These are phyloP conservation scores for Nemopilema nomurai DNA, from an alignment of 30 jellyfish, hydroid and myxozoan species.

Conservation along the genomic window DNA sequence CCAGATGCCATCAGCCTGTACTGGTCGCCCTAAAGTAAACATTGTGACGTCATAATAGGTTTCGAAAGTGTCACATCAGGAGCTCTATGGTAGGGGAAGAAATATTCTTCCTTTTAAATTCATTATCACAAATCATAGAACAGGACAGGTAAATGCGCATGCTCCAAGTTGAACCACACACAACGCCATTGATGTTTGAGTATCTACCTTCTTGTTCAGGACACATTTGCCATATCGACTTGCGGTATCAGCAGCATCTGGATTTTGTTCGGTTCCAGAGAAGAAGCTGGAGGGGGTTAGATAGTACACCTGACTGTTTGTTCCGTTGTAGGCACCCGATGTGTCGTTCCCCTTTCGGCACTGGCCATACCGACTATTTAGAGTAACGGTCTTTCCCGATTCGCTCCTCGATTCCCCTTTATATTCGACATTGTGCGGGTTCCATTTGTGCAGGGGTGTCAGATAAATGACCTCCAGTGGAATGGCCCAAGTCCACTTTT, in stretches of 20 bases:
- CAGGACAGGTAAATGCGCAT: no score
- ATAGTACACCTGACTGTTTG: conserved; percentile 78
- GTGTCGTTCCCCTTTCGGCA: conserved; percentile 47
- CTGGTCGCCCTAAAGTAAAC: conserved; percentile 3
- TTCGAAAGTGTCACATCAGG: no score
- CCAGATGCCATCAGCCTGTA: conserved; percentile 82
- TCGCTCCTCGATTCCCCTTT: conserved; percentile 68
- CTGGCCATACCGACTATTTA: conserved; percentile 63
- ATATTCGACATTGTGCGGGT: conserved; percentile 76
- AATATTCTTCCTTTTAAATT: no score
- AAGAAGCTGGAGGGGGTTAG: conserved; percentile 83
- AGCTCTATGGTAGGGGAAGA: no score
- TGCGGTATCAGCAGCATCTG: conserved; percentile 84
- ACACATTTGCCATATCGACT: conserved; percentile 73
- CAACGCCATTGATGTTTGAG: neutral
- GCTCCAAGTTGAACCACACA: no score
- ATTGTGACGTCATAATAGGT: no score
- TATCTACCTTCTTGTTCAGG: conserved; percentile 51
- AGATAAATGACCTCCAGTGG: conserved; percentile 91
- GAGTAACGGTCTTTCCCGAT: conserved; percentile 52
- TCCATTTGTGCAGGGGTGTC: conserved; percentile 93
- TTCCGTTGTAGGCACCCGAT: conserved; percentile 65
- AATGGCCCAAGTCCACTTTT: conserved; percentile 93
- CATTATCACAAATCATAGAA: no score
- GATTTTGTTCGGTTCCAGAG: conserved; percentile 47